Evolutionary conservation across 2,113 vertebrate species (phyloP), one percentile per base, ranked within the genome.

Genomic region (Oncorhynchus nerka): DNA sequence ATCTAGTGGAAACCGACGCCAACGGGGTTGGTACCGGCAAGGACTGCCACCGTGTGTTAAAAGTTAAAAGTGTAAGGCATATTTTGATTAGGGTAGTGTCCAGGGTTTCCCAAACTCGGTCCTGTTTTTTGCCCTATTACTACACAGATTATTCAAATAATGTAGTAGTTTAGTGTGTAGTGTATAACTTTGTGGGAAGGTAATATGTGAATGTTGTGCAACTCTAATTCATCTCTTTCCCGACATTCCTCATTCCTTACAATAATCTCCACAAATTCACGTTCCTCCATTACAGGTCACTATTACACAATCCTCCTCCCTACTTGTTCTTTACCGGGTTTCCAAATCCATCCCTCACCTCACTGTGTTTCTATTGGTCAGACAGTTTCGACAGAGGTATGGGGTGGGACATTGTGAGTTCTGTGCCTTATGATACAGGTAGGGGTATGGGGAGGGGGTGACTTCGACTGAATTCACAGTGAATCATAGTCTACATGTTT

Each of bases 41-140:
- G 78, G 70, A 4, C 61, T 83, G 83, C 72, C 85, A 19, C 3
- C 81, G 0, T 7, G 88, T 80, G 87, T 65, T 81, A 22, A 16
- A 73, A 62, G 20, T 48, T 28, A 28, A 3, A 15, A 22, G 22
- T 55, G 9, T 15, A 55, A 5, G 3, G 16, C 51, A 55, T 13
- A 19, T 19, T 55, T 55, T 55, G 16, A 55, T 16, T 55, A 4
- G 4, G 15, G 16, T 55, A 4, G 15, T 5, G 1, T 51, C 39
- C 9, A 11, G 9, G 39, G 2, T 45, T 45, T 45, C 39, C 39
- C 39, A 45, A 11, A 45, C 39, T 45, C 39, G 39, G 39, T 45
- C 39, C 39, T 45, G 39, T 9, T 45, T 45, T 45, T 45, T 45
- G 9, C 39, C 39, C 39, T 45, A 45, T 9, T 0, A 45, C 39